These are phyloP conservation scores for Molossus molossus DNA, from an alignment of 2,797 vertebrate species.

Conservation along the genomic window DNA sequence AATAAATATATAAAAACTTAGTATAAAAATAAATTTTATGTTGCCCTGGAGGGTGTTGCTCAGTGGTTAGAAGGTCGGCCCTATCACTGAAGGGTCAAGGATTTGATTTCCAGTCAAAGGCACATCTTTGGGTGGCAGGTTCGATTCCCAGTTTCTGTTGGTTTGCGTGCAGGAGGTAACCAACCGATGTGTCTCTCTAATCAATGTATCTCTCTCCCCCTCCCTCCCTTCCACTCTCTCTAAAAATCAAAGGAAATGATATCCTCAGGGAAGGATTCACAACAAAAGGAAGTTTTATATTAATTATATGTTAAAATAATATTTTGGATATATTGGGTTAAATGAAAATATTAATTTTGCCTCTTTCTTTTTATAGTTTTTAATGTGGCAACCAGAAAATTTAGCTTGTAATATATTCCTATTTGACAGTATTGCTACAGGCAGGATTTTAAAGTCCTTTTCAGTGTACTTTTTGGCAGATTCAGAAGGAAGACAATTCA, in stretches of 20 bases:
- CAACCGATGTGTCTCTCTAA: too few relatives aligned
- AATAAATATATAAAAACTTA: not conserved
- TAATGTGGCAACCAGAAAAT: conserved; percentile 50
- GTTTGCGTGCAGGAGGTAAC: too few relatives aligned
- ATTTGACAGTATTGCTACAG: not conserved
- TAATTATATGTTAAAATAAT: conserved; percentile 39
- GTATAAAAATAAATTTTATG: not conserved
- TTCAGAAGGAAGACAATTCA: conserved; percentile 51
- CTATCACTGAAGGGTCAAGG: too few relatives aligned
- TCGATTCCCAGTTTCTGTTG: too few relatives aligned
- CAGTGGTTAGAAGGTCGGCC: too few relatives aligned
- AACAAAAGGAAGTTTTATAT: conserved; percentile 1
- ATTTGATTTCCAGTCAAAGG: too few relatives aligned
- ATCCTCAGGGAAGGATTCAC: too few relatives aligned
- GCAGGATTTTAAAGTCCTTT: not conserved
- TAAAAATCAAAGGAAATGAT: too few relatives aligned
- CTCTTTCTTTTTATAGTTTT: conserved; percentile 41
- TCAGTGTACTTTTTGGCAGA: not conserved
- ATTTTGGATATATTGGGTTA: conserved; percentile 37
- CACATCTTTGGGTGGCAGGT: too few relatives aligned
- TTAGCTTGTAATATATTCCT: conserved; percentile 1
- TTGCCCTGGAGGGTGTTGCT: too few relatives aligned
- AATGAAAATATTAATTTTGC: conserved; percentile 48
- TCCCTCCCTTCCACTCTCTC: too few relatives aligned
- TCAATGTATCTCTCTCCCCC: too few relatives aligned